phyloP scores from a whole-genome alignment of 1,140 invertebrate genomes.

The Chrysomallon squamiferum region DNA sequence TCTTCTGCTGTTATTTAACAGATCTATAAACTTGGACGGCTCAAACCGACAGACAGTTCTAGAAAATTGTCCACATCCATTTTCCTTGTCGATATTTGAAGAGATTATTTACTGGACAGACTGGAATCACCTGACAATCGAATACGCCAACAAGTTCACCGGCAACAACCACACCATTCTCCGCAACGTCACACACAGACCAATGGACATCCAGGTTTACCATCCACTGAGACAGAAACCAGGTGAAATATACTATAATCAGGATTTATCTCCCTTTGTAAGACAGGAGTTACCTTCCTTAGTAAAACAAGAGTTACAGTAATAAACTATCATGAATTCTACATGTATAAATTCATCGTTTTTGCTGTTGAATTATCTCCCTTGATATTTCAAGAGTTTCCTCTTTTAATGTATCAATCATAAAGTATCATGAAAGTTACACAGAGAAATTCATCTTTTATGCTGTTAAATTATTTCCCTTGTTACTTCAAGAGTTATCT shows the following conservation, averaged over 20 bases:
- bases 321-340: too few relatives aligned
- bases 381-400: too few relatives aligned
- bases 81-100: conserved; percentile 90
- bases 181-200: conserved; percentile 91
- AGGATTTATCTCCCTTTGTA: too few relatives aligned
- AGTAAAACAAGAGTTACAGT: too few relatives aligned
- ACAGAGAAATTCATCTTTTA: too few relatives aligned
- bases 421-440: too few relatives aligned
- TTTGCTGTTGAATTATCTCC: too few relatives aligned
- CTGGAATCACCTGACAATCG: conserved; percentile 88
- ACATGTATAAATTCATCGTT: too few relatives aligned
- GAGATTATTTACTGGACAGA: conserved; percentile 99
- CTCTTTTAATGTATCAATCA: too few relatives aligned
- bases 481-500: too few relatives aligned
- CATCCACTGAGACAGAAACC: conserved; percentile 76
- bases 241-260: conserved; percentile 34
- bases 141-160: conserved; percentile 95
- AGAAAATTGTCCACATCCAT: conserved; percentile 78
- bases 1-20: conserved; percentile 24
- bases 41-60: conserved; percentile 72
- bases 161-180: conserved; percentile 93
- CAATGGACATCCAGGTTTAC: conserved; percentile 88
- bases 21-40: conserved; percentile 82
- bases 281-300: too few relatives aligned
- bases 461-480: too few relatives aligned